A percentile compares a stretch with the other conserved stretches of the same genome.
Conservation (phyloP, 2,888 invertebrate species). For the Anoplius nigerrimus region DNA sequence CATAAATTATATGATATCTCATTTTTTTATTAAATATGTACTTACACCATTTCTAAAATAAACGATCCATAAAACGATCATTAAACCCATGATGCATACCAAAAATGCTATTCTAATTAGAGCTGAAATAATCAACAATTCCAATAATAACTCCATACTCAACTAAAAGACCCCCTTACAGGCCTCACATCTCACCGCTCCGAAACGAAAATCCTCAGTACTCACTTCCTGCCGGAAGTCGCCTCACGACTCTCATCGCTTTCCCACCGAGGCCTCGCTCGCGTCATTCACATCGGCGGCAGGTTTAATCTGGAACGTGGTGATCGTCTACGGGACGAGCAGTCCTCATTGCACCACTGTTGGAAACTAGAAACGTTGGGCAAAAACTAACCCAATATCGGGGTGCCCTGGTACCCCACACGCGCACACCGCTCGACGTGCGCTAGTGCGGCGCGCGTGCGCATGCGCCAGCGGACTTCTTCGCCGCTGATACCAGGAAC, state of each 20-base stretch:
- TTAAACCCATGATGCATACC: too few species aligned
- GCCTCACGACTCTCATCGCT: neutral
- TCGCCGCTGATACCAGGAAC: slow-evolving; percentile 53
- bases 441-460: too few species aligned
- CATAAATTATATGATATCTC: too few species aligned
- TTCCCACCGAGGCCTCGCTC: slow-evolving; percentile 15
- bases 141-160: too few species aligned
- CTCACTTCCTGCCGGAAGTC: neutral
- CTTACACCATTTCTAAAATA: too few species aligned
- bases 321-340: slow-evolving; percentile 61
- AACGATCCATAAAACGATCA: too few species aligned
- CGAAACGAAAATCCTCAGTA: neutral
- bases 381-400: slow-evolving; percentile 70
- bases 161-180: too few species aligned
- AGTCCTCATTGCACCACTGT: slow-evolving; percentile 68
- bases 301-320: slow-evolving; percentile 61
- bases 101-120: too few species aligned
- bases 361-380: slow-evolving; percentile 66
- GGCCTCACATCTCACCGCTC: neutral
- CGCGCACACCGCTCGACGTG: neutral
- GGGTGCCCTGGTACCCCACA: slow-evolving; percentile 46
- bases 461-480: slow-evolving; percentile 14
- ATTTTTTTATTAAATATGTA: too few species aligned
- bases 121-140: too few species aligned
- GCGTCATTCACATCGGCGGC: slow-evolving; percentile 12